These are phyloP conservation scores for Sclerurus mexicanus DNA, from an alignment of 2,113 vertebrate genomes.

Conservation along the genomic window DNA sequence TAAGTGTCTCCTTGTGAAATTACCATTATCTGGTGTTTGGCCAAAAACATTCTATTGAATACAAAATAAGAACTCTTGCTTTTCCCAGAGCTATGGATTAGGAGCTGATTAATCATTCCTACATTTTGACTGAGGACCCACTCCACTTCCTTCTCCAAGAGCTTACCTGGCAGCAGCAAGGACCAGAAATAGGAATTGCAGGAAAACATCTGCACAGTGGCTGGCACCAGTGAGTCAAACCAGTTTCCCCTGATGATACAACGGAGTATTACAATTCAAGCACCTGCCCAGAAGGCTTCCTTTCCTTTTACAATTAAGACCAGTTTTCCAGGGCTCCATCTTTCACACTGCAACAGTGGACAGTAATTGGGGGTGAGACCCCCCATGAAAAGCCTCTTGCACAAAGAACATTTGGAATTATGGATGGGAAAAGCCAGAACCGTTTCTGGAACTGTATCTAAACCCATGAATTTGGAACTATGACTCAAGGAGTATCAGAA, in stretches of 20 bases:
- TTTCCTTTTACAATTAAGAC: not conserved
- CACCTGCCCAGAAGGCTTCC: not conserved
- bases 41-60: not conserved
- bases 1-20: not conserved
- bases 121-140: not conserved
- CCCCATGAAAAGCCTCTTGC: not conserved
- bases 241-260: not conserved
- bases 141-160: not conserved
- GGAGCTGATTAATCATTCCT: not conserved
- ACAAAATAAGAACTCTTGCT: not conserved
- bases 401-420: not conserved
- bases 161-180: not conserved
- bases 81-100: not conserved
- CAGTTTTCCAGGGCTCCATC: not conserved
- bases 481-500: not conserved
- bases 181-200: not conserved
- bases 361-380: not conserved
- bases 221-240: not conserved
- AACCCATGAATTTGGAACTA: rapidly evolving
- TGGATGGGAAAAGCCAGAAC: not conserved
- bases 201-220: not conserved
- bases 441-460: not conserved
- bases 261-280: not conserved
- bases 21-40: not conserved
- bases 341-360: not conserved